These are phyloP conservation scores for Coregonus sp. DNA, from an alignment of 2,797 vertebrate species.

Conservation along the genomic window DNA sequence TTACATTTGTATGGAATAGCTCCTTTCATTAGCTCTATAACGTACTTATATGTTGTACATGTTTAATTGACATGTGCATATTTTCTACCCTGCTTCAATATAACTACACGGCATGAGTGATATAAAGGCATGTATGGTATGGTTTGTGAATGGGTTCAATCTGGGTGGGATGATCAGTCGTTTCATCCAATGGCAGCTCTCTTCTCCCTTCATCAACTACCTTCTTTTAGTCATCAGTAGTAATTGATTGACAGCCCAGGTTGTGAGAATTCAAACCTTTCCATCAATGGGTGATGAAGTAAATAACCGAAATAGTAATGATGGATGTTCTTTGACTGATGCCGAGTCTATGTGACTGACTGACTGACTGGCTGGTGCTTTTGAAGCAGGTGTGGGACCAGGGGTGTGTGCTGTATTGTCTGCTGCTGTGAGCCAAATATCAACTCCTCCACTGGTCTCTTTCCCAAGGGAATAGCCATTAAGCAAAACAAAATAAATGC, in stretches of 20 bases:
- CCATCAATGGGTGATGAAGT: no score
- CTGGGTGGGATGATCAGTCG: no score
- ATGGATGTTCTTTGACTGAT: neutral
- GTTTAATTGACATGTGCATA: neutral
- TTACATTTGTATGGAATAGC: neutral
- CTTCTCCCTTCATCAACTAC: no score
- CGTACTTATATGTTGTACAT: no score
- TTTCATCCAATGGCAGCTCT: neutral
- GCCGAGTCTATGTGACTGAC: neutral
- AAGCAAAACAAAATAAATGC: no score
- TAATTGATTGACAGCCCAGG: no score
- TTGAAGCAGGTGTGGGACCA: neutral
- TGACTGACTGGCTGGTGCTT: neutral
- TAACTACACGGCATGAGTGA: no score
- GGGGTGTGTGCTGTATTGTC: neutral
- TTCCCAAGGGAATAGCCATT: no score
- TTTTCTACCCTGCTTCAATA: neutral
- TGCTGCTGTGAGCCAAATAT: neutral
- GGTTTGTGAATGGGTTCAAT: neutral
- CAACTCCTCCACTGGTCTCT: neutral
- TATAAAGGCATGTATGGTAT: no score
- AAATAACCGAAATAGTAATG: neutral
- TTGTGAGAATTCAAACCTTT: no score
- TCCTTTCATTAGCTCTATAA: no score
- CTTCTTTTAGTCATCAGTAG: no score